Conservation (phyloP, 2,888 invertebrate genomes). For the Lepidonotus clava region DNA sequence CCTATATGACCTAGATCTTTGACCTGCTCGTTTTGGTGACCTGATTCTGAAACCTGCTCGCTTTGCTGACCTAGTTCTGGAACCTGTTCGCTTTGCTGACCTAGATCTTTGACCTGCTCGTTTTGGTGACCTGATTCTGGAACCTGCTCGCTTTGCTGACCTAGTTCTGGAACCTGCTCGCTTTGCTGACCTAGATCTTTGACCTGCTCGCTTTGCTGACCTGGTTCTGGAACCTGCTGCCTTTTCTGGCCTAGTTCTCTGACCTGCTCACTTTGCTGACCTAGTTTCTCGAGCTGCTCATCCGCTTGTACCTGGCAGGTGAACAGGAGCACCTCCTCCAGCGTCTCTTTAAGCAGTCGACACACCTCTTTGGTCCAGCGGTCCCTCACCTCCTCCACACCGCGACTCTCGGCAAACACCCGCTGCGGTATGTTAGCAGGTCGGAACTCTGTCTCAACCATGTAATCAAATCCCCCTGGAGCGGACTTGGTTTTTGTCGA, state of each 20-base stretch:
- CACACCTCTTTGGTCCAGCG: slow-evolving; percentile 53
- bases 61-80: too few species aligned
- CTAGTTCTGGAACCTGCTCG: neutral
- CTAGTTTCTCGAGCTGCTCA: neutral
- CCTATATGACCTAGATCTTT: too few species aligned
- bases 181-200: too few species aligned
- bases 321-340: slow-evolving; percentile 60
- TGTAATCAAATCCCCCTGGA: neutral
- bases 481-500: neutral
- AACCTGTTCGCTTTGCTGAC: too few species aligned
- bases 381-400: neutral
- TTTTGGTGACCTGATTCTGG: too few species aligned
- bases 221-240: neutral
- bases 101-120: too few species aligned
- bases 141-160: neutral
- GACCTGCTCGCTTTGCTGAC: neutral
- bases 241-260: neutral
- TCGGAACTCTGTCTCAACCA: slow-evolving; percentile 60
- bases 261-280: slow-evolving; percentile 55
- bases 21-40: too few species aligned
- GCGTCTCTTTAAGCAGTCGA: slow-evolving; percentile 63
- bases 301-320: slow-evolving; percentile 58
- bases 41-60: too few species aligned
- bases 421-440: slow-evolving; percentile 62
- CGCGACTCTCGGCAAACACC: neutral